phyloP scores from a whole-genome alignment of 2,113 vertebrate genomes.

The Poeciliopsis occidentalis region DNA sequence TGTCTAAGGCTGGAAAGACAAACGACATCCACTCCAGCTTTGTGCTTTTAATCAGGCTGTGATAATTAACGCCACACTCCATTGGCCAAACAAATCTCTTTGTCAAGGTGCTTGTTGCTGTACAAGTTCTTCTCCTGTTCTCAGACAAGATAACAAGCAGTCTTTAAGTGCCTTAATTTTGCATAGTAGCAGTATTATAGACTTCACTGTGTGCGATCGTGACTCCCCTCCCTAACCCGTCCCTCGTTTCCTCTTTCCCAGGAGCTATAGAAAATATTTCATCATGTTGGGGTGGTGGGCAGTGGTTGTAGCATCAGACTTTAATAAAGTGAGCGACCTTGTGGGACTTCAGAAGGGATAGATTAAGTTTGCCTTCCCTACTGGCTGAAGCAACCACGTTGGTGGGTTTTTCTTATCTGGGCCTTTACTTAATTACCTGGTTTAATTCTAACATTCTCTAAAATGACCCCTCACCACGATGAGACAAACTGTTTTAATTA shows the following conservation, averaged over 20 bases:
- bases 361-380: constrained; percentile 88
- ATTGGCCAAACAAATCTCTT: constrained; percentile 86
- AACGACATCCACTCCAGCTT: constrained; percentile 78
- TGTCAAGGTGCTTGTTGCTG: constrained; percentile 82
- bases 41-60: constrained; percentile 80
- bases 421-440: constrained; percentile 93
- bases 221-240: constrained; percentile 3
- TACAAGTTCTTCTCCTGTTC: constrained; percentile 82
- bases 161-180: constrained; percentile 84
- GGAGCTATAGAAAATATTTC: constrained; percentile 91
- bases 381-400: constrained; percentile 79
- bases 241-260: constrained; percentile 63
- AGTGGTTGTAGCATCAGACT: constrained; percentile 69
- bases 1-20: constrained; percentile 76
- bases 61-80: constrained; percentile 85
- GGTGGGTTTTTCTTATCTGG: constrained; percentile 90
- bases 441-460: constrained; percentile 94
- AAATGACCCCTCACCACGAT: constrained; percentile 88
- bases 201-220: constrained; percentile 24
- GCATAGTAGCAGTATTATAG: constrained; percentile 45
- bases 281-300: constrained; percentile 85
- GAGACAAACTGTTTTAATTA: constrained; percentile 93
- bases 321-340: constrained; percentile 94
- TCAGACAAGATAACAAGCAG: constrained; percentile 84
- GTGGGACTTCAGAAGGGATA: constrained; percentile 86